phyloP scores from a whole-genome alignment of 1,140 invertebrate species.

The Habropoda laboriosa region DNA sequence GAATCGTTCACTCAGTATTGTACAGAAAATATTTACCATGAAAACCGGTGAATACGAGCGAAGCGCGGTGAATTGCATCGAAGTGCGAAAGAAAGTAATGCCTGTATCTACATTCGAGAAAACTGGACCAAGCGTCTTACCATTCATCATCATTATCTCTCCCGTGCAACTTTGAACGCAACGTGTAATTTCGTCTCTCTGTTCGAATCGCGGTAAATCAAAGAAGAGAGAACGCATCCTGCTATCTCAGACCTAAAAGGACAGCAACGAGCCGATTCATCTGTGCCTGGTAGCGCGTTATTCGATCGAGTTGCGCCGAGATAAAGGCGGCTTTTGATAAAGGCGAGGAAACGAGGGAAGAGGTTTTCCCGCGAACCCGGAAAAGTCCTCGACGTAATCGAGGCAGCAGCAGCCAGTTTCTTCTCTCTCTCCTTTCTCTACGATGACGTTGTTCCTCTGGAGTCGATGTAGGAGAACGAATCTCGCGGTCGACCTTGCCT shows the following conservation, averaged over 20 bases:
- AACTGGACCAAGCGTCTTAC: background rate
- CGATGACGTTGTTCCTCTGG: background rate
- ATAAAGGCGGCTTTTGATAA: no score
- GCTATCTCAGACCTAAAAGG: no score
- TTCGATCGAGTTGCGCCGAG: background rate
- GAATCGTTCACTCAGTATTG: background rate
- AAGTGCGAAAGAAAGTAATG: no score
- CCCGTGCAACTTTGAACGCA: background rate
- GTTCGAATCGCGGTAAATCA: no score
- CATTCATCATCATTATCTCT: no score
- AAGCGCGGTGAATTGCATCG: no score
- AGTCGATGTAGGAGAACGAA: background rate
- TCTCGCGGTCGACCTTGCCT: constrained; percentile 55
- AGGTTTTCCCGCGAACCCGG: constrained; percentile 7
- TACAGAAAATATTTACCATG: background rate
- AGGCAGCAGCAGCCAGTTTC: background rate
- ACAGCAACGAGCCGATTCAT: no score
- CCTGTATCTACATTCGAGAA: background rate
- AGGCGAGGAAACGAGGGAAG: background rate
- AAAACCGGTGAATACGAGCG: no score
- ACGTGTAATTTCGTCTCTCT: no score
- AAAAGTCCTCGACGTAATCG: constrained; percentile 26
- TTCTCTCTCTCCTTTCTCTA: constrained; percentile 14
- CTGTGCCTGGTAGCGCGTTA: no score
- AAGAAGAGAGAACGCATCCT: no score